phyloP scores from a whole-genome alignment of 2,888 invertebrate genomes.

The Volucella inanis region DNA sequence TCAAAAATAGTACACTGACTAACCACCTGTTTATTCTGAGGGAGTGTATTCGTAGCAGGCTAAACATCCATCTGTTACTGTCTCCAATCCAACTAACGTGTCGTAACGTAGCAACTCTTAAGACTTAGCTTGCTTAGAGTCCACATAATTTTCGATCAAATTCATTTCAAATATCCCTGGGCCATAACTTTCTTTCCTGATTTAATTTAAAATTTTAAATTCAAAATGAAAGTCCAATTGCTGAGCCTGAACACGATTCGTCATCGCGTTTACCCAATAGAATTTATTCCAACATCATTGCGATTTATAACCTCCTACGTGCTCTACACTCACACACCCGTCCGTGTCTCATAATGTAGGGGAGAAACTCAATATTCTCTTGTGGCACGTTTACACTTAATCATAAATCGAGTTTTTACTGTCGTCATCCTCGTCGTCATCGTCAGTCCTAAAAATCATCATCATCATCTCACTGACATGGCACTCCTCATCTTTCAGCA shows the following conservation, averaged over 20 bases:
- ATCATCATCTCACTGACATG: constrained; percentile 38
- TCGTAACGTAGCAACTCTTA: too few species aligned
- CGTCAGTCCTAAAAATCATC: constrained; percentile 58
- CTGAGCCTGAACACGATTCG: constrained; percentile 33
- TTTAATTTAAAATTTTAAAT: constrained; percentile 3
- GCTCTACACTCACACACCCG: not conserved
- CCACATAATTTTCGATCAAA: too few species aligned
- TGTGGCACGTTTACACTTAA: constrained; percentile 72
- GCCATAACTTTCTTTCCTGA: too few species aligned
- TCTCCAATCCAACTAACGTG: too few species aligned
- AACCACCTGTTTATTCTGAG: too few species aligned
- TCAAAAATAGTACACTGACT: too few species aligned
- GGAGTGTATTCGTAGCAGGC: too few species aligned
- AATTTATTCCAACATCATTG: constrained; percentile 50
- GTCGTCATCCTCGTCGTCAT: constrained; percentile 64
- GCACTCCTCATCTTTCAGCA: constrained; percentile 31
- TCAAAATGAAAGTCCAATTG: constrained; percentile 27
- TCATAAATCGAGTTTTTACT: constrained; percentile 73
- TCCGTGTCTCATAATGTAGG: not conserved
- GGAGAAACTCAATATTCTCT: constrained; percentile 66
- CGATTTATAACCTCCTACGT: constrained; percentile 52
- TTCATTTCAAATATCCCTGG: too few species aligned
- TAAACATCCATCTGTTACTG: fast-evolving
- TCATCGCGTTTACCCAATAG: constrained; percentile 43
- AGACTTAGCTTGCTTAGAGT: too few species aligned